phyloP scores from a whole-genome alignment of 2,113 vertebrate species.

The Hippolais icterina region DNA sequence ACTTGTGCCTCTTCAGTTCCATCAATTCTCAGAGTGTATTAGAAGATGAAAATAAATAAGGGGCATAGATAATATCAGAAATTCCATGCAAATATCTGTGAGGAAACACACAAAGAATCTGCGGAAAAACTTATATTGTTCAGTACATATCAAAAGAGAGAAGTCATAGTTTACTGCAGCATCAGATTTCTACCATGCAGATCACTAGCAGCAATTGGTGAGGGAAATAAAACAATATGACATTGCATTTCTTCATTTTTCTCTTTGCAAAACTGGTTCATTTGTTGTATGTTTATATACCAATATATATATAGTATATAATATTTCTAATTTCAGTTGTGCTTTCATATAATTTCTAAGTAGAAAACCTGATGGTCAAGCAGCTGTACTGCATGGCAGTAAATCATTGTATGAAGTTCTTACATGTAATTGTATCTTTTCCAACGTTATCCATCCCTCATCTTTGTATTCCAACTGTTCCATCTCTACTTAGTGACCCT shows the following conservation, averaged over 20 bases:
- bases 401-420: conserved; percentile 37
- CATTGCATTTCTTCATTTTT: background rate
- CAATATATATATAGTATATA: background rate
- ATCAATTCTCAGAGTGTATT: background rate
- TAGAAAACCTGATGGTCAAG: conserved; percentile 27
- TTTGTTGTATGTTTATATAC: background rate
- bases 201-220: background rate
- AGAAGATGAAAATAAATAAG: background rate
- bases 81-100: background rate
- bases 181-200: background rate
- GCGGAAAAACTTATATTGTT: background rate
- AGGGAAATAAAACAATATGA: background rate
- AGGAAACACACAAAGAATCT: background rate
- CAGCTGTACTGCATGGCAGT: conserved; percentile 24
- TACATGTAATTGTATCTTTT: conserved; percentile 26
- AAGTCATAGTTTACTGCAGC: background rate
- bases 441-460: background rate
- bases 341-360: conserved; percentile 30
- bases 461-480: conserved; percentile 1
- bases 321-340: conserved; percentile 41
- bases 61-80: background rate
- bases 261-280: conserved; percentile 3
- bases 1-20: background rate
- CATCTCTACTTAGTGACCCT: background rate
- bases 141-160: background rate